A percentile compares a stretch with the other conserved stretches of the same genome.
phyloP scores from a whole-genome alignment of 2,113 vertebrate species.

The Dromaius novaehollandiae region DNA sequence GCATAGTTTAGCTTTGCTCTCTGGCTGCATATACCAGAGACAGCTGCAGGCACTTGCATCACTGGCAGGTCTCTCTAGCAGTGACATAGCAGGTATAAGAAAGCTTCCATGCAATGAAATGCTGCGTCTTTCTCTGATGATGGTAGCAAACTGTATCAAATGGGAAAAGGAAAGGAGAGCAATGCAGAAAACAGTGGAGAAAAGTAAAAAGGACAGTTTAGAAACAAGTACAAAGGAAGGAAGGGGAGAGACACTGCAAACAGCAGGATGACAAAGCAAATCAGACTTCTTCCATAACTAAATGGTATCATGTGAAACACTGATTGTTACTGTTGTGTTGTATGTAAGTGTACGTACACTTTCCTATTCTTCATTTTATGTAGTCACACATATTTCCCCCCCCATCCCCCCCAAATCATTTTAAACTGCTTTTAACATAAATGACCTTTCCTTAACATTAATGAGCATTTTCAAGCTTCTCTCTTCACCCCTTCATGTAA shows the following conservation, averaged over 20 bases:
- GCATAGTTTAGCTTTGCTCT: not conserved
- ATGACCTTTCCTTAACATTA: not conserved
- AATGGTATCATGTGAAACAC: not conserved
- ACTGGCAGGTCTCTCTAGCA: not conserved
- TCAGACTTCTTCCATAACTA: not conserved
- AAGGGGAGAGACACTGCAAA: not conserved
- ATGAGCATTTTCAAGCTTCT: not conserved
- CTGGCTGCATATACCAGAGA: not conserved
- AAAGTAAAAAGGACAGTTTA: not conserved
- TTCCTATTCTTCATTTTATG: not conserved
- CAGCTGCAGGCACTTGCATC: not conserved
- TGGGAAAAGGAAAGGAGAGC: not conserved
- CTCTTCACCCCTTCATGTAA: not conserved
- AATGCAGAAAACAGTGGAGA: not conserved
- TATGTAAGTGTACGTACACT: rapidly evolving
- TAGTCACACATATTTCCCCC: not conserved
- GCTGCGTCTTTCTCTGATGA: not conserved
- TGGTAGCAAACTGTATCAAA: not conserved
- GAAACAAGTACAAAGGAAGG: not conserved
- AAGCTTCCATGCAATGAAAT: not conserved
- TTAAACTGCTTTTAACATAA: not conserved
- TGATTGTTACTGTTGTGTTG: not conserved
- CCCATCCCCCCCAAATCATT: not conserved
- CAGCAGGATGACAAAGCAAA: not conserved
- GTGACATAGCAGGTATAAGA: not conserved